Base-by-base conservation (phyloP, 2,888 invertebrate genomes). In the Lithophane semibrunnea region DNA sequence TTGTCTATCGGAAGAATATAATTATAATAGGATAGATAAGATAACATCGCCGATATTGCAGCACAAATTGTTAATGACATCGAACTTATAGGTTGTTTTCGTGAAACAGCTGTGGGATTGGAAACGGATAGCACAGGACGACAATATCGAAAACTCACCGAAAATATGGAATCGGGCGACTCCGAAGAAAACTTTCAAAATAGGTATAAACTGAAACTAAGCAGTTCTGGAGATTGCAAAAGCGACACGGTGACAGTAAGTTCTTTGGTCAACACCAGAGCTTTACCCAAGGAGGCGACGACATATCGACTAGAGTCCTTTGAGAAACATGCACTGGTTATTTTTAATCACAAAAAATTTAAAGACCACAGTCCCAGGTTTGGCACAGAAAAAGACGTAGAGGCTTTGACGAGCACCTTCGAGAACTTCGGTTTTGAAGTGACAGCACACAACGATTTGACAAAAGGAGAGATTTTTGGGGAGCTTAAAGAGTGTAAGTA, bases 241-340 rank as follows among this genome's bases (percentile, higher is more conserved):
- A 37, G 37, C 37, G 37, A 37, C 37, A 37, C 37, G 37, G 37
- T 2, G 37, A 37, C 3, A 49, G 24, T 70, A n/a, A 75, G 47
- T 60, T 37, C 58, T 21, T 42, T 61, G 9, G 18, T 88, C n/a
- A 88, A 87, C 47, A 76, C 70, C 5, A 84, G 79, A 61, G 93
- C 95, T 0, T 81, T 95, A 65, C 65, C 87, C 3, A 93, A 91
- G 82, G 63, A 90, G 16, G 93, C 93, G 0, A 52, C 80, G 0
- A 95, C 95, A 0, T 95, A 95, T 70, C 91, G 93, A 88, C 80
- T 95, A 67, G 95, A 95, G 80, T 92, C 80, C 3, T 95, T 94
- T 88, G 87, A 93, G 18, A 94, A 94, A 80, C 92, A 95, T 67
- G 90, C 88, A 24, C 71, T 95, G 42, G 81, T 95, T 16, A 94